These are phyloP conservation scores for Aulostomus chinensis DNA, from an alignment of 2,797 vertebrate genomes.

Conservation along the genomic window DNA sequence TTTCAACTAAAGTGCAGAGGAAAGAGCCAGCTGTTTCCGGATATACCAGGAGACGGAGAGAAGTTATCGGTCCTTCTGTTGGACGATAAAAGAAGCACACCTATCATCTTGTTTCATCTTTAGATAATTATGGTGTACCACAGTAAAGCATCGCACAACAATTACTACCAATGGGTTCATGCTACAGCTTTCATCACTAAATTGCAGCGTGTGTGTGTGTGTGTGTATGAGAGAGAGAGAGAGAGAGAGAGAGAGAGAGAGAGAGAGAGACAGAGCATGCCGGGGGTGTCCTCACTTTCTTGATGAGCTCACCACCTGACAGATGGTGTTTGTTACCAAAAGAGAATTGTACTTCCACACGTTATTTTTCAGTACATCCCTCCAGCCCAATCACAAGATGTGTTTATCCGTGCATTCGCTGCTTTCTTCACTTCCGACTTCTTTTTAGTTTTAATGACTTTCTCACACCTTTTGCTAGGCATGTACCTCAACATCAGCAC, in stretches of 20 bases:
- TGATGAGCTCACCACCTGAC: constrained; percentile 57
- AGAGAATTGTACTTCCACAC: constrained; percentile 56
- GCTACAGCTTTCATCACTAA: constrained; percentile 38
- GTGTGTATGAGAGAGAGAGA: too few relatives aligned
- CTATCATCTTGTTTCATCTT: constrained; percentile 21
- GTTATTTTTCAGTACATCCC: constrained; percentile 37
- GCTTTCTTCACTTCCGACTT: too few relatives aligned
- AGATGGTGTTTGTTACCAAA: constrained; percentile 70
- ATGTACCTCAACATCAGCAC: too few relatives aligned
- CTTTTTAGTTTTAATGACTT: too few relatives aligned
- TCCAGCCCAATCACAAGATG: constrained; percentile 41
- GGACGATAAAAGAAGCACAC: not conserved
- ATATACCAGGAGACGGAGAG: constrained; percentile 18
- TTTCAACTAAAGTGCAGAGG: too few relatives aligned
- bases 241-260: too few relatives aligned
- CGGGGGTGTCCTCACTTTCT: constrained; percentile 39
- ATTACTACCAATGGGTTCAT: constrained; percentile 22
- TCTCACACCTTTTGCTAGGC: constrained; percentile 23
- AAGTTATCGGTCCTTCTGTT: constrained; percentile 7
- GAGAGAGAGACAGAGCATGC: too few relatives aligned
- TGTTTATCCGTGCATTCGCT: constrained; percentile 52
- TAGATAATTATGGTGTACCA: constrained; percentile 35
- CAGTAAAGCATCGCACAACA: constrained; percentile 27
- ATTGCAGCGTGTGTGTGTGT: constrained; percentile 32
- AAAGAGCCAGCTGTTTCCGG: constrained; percentile 31